Base-by-base conservation (phyloP, 2,888 invertebrate genomes). In the Geophilus truncorum region DNA sequence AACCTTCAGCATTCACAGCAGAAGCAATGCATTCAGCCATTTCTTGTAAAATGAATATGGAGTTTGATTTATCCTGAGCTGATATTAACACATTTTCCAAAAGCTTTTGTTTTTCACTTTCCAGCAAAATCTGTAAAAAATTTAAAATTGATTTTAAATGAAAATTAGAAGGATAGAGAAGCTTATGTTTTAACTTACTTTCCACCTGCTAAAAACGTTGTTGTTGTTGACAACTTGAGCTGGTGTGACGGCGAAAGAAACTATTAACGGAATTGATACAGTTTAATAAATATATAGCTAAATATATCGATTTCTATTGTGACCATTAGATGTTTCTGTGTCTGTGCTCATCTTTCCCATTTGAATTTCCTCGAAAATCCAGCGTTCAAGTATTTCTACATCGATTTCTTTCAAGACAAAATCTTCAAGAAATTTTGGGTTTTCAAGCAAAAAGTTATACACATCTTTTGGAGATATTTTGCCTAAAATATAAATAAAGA, bases 1-100 rank as follows among this genome's bases (percentile, higher is more conserved):
- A 91, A 0, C 91, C 91, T 84, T 92, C 92, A 0, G 92, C 92
- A 34, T 90, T 90, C 0, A 93, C 90, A 0, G 92, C 91, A 15
- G 90, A 89, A 28, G 90, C 90, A 78, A 93, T 91, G 85, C 91
- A 91, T 78, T 88, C 89, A 0, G 91, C 90, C 45, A 93, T 86
- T 86, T 93, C 92, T 88, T 90, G 90, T 23, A 93, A 85, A 1
- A 93, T 91, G 51, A 90, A 89, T 80, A 90, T 89, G 84, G 92
- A 91, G 77, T 90, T 91, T 0, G 91, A 90, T 79, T 90, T 89
- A 70, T 85, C 84, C 30, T 90, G 88, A 81, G 92, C 87, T 30
- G 90, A 90, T 78, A 89, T 89, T 0, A 92, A 90, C 77, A 93
- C 86, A 83, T 91, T 90, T 83, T 89, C 88, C 32, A 92, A 87